phyloP scores from a whole-genome alignment of 2,797 vertebrate species.

The Lacerta viridis region DNA sequence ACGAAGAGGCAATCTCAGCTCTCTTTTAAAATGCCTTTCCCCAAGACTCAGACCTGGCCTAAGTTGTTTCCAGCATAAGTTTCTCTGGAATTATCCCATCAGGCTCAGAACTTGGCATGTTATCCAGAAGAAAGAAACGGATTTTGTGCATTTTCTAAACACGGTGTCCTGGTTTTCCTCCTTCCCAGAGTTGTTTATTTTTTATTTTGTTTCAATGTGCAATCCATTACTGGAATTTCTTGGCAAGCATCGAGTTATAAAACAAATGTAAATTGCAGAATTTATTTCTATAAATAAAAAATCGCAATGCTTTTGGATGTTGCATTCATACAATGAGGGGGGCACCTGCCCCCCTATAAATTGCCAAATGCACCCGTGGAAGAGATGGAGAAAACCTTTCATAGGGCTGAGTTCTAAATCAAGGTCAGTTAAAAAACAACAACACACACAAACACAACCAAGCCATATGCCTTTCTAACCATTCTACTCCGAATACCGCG shows the following conservation, averaged over 20 bases:
- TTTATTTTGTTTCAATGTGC: neutral
- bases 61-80: neutral
- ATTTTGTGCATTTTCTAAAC: neutral
- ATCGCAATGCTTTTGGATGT: neutral
- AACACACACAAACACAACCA: too few species aligned
- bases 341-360: fast-evolving
- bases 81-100: neutral
- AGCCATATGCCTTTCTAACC: neutral
- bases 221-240: neutral
- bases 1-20: neutral
- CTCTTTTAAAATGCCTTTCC: constrained; percentile 19
- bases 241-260: neutral
- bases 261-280: constrained; percentile 13
- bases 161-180: neutral
- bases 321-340: neutral
- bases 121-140: neutral
- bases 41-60: neutral
- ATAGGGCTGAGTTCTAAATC: neutral
- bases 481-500: neutral
- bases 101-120: neutral
- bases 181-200: neutral
- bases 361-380: neutral
- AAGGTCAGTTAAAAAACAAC: neutral
- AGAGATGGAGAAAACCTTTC: neutral
- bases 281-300: too few species aligned